Percentiles rank a stretch among this genome's conserved stretches.
Conservation (phyloP, 2,888 invertebrate species). For the Antheraea assamensis region DNA sequence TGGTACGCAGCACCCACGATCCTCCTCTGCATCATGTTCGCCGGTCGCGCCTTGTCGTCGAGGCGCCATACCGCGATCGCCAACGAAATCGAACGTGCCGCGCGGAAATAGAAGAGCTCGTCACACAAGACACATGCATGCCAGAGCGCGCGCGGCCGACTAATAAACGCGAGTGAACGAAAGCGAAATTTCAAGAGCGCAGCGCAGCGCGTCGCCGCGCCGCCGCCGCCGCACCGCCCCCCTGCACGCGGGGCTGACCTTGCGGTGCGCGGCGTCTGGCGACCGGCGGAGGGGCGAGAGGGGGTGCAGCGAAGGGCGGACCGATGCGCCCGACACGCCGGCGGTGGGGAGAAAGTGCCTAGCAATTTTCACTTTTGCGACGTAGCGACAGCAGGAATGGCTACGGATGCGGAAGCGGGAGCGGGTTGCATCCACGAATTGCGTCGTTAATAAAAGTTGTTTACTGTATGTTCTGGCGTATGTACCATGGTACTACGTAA, state of each 20-base stretch:
- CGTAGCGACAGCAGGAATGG: slow-evolving; percentile 60
- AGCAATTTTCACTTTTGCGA: slow-evolving; percentile 79
- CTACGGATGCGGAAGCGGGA: slow-evolving; percentile 34
- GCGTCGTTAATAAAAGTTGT: slow-evolving; percentile 11
- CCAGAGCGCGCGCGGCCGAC: slow-evolving; percentile 83
- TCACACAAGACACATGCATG: slow-evolving; percentile 83
- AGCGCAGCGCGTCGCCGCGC: slow-evolving; percentile 69
- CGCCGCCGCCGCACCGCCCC: slow-evolving; percentile 60
- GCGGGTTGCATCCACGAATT: slow-evolving; percentile 22
- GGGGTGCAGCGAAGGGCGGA: slow-evolving; percentile 65
- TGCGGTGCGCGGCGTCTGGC: slow-evolving; percentile 55
- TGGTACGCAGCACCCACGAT: slow-evolving; percentile 90
- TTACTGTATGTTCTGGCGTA: slow-evolving; percentile 1
- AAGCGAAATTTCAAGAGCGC: slow-evolving; percentile 88
- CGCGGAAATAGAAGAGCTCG: slow-evolving; percentile 65
- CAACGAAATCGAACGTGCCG: slow-evolving; percentile 74
- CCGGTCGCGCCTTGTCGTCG: slow-evolving; percentile 78
- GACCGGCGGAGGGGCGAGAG: slow-evolving; percentile 57
- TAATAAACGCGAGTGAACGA: slow-evolving; percentile 84
- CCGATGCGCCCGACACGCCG: slow-evolving; percentile 46
- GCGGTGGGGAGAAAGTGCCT: slow-evolving; percentile 80
- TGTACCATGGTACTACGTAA: neutral
- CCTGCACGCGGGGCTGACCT: slow-evolving; percentile 69
- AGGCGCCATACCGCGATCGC: slow-evolving; percentile 74
- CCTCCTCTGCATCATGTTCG: slow-evolving; percentile 75